A percentile compares a stretch with the other conserved stretches of the same genome.
phyloP scores from a whole-genome alignment of 1,140 invertebrate species.

The Ceratina australensis region DNA sequence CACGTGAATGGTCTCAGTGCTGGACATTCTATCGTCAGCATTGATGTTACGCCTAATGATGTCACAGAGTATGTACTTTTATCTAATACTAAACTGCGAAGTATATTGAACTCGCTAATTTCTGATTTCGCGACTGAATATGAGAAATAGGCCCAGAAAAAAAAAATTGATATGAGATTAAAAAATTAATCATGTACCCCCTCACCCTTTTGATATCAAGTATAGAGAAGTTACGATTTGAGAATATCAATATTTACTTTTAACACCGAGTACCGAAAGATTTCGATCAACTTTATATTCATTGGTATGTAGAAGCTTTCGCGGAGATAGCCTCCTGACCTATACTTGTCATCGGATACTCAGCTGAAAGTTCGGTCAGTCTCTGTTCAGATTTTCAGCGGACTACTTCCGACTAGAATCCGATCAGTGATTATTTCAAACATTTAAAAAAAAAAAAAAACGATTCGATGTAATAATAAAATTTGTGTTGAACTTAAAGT shows the following conservation, averaged over 20 bases:
- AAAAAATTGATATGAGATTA: neutral
- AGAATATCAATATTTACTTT: slow-evolving; percentile 39
- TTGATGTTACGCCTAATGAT: slow-evolving; percentile 79
- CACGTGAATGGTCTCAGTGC: slow-evolving; percentile 80
- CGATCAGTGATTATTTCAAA: neutral
- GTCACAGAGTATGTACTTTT: slow-evolving; percentile 76
- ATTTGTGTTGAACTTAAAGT: neutral
- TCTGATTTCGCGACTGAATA: neutral
- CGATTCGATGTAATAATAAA: neutral
- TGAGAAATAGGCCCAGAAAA: neutral
- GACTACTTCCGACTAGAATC: slow-evolving; percentile 24
- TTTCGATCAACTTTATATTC: slow-evolving; percentile 60
- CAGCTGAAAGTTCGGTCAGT: slow-evolving; percentile 66
- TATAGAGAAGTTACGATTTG: neutral
- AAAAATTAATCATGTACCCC: neutral
- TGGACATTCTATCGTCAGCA: slow-evolving; percentile 81
- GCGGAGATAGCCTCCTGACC: slow-evolving; percentile 69
- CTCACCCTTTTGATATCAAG: neutral
- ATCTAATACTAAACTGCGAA: neutral
- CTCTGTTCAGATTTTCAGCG: slow-evolving; percentile 62
- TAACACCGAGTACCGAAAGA: slow-evolving; percentile 58
- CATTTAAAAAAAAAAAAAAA: no score
- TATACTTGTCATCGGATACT: slow-evolving; percentile 58
- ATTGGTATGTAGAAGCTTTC: slow-evolving; percentile 41
- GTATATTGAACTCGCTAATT: neutral